Base-by-base conservation (phyloP, 2,888 invertebrate genomes). In the Callimorpha dominula region DNA sequence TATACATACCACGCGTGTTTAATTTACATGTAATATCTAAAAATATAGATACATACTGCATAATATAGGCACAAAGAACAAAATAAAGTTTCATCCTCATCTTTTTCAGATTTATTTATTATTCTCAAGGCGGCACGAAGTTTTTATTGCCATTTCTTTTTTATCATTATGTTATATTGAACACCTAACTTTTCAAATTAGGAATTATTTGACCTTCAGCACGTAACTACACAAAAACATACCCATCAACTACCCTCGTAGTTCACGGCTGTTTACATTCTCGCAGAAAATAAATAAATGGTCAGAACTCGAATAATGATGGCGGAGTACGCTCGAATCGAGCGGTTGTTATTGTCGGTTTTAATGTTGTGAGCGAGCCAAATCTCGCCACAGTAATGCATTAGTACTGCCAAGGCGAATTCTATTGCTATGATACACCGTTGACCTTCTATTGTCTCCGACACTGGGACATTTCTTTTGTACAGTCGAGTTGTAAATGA, bases 401-500 rank as follows among this genome's bases (percentile, higher is more conserved):
- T 88, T 87, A 76, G 87, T 83, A 89, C 87, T 94, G 94, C 94
- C 94, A 94, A 94, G 85, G 89, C 91, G 88, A 92, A 93, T 94
- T 92, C 92, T 94, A 93, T 90, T 88, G 90, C 89, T 90, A 90
- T 92, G 93, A 94, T 91, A 93, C 91, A 91, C 86, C 89, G 79
- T 72, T 87, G 93, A 93, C 94, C 94, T 94, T 93, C 94, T 91
- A 91, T 93, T 93, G 93, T 94, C 91, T 94, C 86, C 87, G 78
- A 84, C 85, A 87, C 83, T 89, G 85, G 87, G 89, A 87, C 88
- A 89, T 90, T 91, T 91, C 89, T 88, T 81, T 78, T 71, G 81
- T 82, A 84, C 81, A 81, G 69, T 85, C 78, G 77, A 46, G 74
- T 71, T 69, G 64, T 75, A 73, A 71, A 78, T 71, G 50, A 50